Conservation (phyloP, 2,113 vertebrate species). For the Nibea albiflora region DNA sequence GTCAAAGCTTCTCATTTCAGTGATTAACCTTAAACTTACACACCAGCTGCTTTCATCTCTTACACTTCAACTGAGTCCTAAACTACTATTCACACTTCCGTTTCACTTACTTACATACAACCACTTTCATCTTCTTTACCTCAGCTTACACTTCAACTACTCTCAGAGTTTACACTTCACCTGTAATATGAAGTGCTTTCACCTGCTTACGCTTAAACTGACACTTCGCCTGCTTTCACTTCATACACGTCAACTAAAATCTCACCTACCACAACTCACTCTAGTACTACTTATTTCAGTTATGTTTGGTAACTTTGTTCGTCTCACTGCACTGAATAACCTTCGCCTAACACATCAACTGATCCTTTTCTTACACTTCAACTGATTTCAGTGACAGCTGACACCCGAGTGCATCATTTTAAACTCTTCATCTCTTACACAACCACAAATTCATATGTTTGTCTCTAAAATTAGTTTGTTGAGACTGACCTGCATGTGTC, state of each 20-base stretch:
- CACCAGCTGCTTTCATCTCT: not conserved
- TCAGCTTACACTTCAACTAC: not conserved
- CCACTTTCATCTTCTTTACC: not conserved
- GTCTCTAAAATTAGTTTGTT: not conserved
- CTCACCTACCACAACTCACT: no score
- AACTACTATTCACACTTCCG: not conserved
- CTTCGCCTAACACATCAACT: not conserved
- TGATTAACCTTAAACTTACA: no score
- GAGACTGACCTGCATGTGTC: not conserved
- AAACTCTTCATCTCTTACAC: not conserved
- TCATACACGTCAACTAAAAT: not conserved
- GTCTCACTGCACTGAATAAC: no score
- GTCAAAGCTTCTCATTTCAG: no score
- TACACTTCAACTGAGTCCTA: not conserved
- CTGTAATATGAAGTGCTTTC: not conserved
- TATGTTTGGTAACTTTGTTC: not conserved
- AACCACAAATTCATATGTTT: not conserved
- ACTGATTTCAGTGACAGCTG: not conserved
- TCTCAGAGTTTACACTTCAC: not conserved
- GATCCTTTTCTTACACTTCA: not conserved
- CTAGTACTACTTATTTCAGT: no score
- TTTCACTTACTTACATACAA: not conserved
- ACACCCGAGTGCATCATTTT: not conserved
- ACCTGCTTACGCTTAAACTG: no score
- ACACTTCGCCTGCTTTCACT: not conserved